Evolutionary conservation across 2,888 invertebrate species (phyloP).

Genomic region (Slavum lentiscoides): DNA sequence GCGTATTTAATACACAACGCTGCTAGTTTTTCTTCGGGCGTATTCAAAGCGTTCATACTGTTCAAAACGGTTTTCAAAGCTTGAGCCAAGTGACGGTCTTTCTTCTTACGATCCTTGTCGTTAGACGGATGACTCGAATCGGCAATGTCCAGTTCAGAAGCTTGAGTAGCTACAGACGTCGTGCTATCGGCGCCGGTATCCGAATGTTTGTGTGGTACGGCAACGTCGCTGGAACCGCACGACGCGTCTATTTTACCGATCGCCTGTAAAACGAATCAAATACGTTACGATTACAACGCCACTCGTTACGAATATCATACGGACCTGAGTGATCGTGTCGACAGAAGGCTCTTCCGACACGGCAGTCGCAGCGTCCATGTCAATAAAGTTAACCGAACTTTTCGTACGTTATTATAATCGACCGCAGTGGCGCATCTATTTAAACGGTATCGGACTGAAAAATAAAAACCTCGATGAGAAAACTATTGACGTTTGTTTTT

Average conservation of each 20-base stretch:
- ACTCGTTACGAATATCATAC: not conserved
- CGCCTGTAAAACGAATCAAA: not conserved
- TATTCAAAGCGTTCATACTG: slow-evolving; percentile 64
- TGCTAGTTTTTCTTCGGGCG: slow-evolving; percentile 71
- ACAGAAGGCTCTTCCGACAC: slow-evolving; percentile 26
- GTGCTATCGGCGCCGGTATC: slow-evolving; percentile 9
- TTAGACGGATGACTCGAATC: slow-evolving; percentile 33
- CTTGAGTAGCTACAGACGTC: slow-evolving; percentile 33
- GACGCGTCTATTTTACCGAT: slow-evolving; percentile 2
- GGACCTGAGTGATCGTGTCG: slow-evolving; percentile 13
- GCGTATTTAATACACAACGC: slow-evolving; percentile 75
- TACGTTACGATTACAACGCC: not conserved
- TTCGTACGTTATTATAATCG: not conserved
- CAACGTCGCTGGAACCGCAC: not conserved
- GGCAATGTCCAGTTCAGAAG: slow-evolving; percentile 30
- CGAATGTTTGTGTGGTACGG: not conserved
- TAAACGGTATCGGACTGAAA: not conserved
- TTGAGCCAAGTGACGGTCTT: slow-evolving; percentile 69
- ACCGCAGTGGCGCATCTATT: slow-evolving; percentile 23
- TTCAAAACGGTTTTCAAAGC: slow-evolving; percentile 72
- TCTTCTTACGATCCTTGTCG: slow-evolving; percentile 62
- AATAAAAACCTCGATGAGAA: not conserved
- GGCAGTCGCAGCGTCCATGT: slow-evolving; percentile 28
- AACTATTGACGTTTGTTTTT: too few relatives aligned
- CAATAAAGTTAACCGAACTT: slow-evolving; percentile 20